Base-by-base conservation (phyloP, 2,888 invertebrate genomes). In the Tachina fera region DNA sequence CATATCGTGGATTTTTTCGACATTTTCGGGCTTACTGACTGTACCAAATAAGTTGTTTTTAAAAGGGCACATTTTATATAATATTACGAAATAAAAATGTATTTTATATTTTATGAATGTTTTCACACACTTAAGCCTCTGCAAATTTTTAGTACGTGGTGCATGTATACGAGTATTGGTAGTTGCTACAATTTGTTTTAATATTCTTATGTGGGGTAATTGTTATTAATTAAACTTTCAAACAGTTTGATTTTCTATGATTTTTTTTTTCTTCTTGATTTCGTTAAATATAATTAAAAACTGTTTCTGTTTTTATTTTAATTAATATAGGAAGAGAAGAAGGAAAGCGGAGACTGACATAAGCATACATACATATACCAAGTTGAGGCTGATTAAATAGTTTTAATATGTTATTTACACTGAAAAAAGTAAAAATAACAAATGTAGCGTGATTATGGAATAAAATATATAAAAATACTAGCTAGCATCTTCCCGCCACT, bases 151-250 rank as follows among this genome's bases (percentile, higher is more conserved):
- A 22, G 63, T 63, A 53, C 71, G 49, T 43, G 72, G 31, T 31
- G 31, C 4, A 31, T 51, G 31, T 31, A 31, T 51, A 22, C 10
- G 39, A 14, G 45, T 68, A 49, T 65, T 14, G 71, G 41, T 43
- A 22, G 19, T 31, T 75, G 60, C 4, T 47, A 70, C 22, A 70
- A 49, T 61, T 60, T 72, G n/a, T 70, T 31, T 43, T 61, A 19
- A 61, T 70, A 16, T 41, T 70, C 41, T 53, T 56, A 67, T 68
- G 53, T 76, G 39, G 63, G 76, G 49, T 61, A 81, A 81, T 80
- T 84, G 80, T 61, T 77, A 61, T 77, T 77, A 84, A 84, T 84
- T 84, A 74, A 84, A 84, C 47, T 77, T 84, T 84, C 51, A 84
- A 84, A 77, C 72, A 13, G 61, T 84, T 84, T 81, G 81, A 84